Evolutionary conservation across 1,140 invertebrate species (phyloP), one percentile per base, ranked within the genome.

Genomic region (Microplitis mediator): DNA sequence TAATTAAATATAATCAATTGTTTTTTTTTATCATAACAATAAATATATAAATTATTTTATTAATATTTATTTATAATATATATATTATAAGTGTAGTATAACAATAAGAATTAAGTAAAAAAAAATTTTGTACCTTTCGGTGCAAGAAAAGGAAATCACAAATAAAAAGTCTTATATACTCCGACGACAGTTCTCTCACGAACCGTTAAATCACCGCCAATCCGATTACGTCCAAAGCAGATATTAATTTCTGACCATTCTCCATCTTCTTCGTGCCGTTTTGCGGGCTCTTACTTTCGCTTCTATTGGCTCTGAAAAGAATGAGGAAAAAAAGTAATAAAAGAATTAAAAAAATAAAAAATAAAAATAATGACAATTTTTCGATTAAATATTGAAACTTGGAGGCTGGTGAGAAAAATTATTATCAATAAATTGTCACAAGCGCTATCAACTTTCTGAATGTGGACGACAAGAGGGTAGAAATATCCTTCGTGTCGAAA

Each of bases 201-300:
- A 72, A 72, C 52, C 71, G 71, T 67, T 72, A 72, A 72, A 72
- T 72, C 71, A 72, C 52, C 4, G 31, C 4, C 54, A 72, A 72
- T 72, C 71, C 71, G 71, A 72, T 72, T 72, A 72, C 64, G 32
- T 39, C 52, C 23, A 72, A 66, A 72, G 71, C 36, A 67, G 71
- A 72, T 72, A 72, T 72, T 72, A 72, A 72, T 72, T 72, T 72
- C 71, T 72, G 71, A 72, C 71, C 71, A 72, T 60, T 72, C 64
- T 72, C 71, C 71, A 72, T 72, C 71, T 72, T 72, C 71, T 72
- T 72, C 39, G 56, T 72, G 71, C 63, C 64, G 71, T 72, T 45
- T 72, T 67, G 71, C 14, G 58, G 64, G 45, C 51, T 60, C 36
- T 65, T 72, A 60, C 31, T 39, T 0, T 3, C 9, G 8, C n/a